phyloP scores from a whole-genome alignment of 1,140 invertebrate genomes.

The Drosophila yakuba region DNA sequence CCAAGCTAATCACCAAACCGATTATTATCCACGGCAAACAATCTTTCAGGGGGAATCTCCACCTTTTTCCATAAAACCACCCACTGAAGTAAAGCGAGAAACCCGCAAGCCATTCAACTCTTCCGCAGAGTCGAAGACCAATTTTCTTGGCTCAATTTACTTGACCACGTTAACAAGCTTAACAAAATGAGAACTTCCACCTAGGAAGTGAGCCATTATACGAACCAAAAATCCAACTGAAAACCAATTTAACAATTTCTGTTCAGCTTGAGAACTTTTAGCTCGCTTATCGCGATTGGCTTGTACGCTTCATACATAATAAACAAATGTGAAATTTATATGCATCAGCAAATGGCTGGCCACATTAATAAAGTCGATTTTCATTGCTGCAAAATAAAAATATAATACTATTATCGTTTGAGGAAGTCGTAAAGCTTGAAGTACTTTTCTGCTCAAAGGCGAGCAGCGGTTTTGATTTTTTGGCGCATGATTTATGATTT shows the following conservation, averaged over 20 bases:
- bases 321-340: conserved; percentile 54
- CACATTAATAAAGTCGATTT: conserved; percentile 60
- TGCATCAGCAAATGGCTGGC: conserved; percentile 15
- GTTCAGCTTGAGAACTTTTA: conserved; percentile 34
- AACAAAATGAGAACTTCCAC: conserved; percentile 45
- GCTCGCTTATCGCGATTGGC: neutral
- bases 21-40: conserved; percentile 46
- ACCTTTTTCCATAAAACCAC: conserved; percentile 6
- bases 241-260: conserved; percentile 20
- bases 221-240: conserved; percentile 10
- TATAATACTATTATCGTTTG: conserved; percentile 49
- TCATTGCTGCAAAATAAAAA: conserved; percentile 45
- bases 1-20: conserved; percentile 54
- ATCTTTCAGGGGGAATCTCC: neutral
- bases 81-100: conserved; percentile 35
- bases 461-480: conserved; percentile 10
- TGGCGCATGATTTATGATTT: conserved; percentile 75
- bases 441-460: conserved; percentile 4
- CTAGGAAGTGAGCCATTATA: conserved; percentile 55
- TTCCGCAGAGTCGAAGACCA: conserved; percentile 14
- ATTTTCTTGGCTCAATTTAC: conserved; percentile 59
- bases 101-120: conserved; percentile 47
- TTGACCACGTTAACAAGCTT: conserved; percentile 67
- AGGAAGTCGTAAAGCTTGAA: conserved; percentile 54
- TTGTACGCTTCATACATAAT: conserved; percentile 47